These are phyloP conservation scores for Pterostichus madidus DNA, from an alignment of 2,888 invertebrate genomes.

Conservation along the genomic window DNA sequence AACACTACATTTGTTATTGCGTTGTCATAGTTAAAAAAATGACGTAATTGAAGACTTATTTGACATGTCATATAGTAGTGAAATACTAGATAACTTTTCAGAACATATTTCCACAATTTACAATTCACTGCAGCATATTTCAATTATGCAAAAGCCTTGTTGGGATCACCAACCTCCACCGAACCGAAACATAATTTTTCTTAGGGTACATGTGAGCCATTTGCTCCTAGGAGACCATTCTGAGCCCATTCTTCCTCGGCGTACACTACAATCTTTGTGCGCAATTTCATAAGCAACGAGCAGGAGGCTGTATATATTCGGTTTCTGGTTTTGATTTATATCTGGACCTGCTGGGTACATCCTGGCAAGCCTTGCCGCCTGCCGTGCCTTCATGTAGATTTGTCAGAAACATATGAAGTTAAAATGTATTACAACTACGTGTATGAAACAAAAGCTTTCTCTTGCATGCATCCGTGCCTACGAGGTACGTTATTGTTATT, in stretches of 20 bases:
- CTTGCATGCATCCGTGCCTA: not conserved
- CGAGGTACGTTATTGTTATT: too few relatives aligned
- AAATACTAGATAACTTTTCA: too few relatives aligned
- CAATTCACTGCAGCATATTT: not conserved
- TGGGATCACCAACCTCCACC: slow-evolving; percentile 7
- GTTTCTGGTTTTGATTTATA: slow-evolving; percentile 58
- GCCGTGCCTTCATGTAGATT: slow-evolving; percentile 38
- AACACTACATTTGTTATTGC: too few relatives aligned
- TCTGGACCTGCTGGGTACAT: slow-evolving; percentile 42
- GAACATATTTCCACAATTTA: too few relatives aligned
- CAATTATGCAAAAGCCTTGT: slow-evolving; percentile 28
- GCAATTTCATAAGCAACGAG: slow-evolving; percentile 55
- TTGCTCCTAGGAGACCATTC: slow-evolving; percentile 41
- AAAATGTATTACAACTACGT: slow-evolving; percentile 56
- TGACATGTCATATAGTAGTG: too few relatives aligned
- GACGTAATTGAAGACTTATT: too few relatives aligned
- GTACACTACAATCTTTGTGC: slow-evolving; percentile 37
- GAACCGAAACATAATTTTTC: slow-evolving; percentile 23
- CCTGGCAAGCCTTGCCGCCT: slow-evolving; percentile 22
- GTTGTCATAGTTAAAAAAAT: too few relatives aligned
- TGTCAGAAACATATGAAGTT: slow-evolving; percentile 56
- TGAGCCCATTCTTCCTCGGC: not conserved
- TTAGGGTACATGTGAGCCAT: slow-evolving; percentile 19
- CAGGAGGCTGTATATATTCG: slow-evolving; percentile 32
- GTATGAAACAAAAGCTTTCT: slow-evolving; percentile 36